Evolutionary conservation across 2,113 vertebrate species (phyloP).

Genomic region (Oxygymnocypris stewartii): DNA sequence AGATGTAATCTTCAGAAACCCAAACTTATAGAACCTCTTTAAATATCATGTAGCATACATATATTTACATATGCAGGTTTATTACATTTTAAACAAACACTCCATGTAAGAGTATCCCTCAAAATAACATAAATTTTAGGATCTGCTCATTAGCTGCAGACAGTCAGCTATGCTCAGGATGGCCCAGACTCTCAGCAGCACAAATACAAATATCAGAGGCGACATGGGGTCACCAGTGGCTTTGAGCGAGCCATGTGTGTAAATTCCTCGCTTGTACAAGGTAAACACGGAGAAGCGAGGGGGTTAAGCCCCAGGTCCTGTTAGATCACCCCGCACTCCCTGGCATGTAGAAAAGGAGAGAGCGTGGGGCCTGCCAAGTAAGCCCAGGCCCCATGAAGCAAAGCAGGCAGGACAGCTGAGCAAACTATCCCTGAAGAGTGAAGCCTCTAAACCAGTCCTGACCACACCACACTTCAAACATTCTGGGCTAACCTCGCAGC

Average conservation of each 20-base stretch:
- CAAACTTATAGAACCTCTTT: neutral
- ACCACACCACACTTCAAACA: constrained; percentile 53
- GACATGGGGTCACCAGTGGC: constrained; percentile 31
- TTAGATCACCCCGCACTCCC: constrained; percentile 44
- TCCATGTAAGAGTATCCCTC: neutral
- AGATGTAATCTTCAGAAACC: neutral
- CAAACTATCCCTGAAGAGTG: constrained; percentile 49
- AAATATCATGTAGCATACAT: neutral
- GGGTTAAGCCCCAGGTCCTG: constrained; percentile 47
- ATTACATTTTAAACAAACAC: neutral
- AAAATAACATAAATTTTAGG: neutral
- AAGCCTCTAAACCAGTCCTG: constrained; percentile 29
- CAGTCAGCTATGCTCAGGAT: constrained; percentile 8
- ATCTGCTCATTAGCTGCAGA: constrained; percentile 29
- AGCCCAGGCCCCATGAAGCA: constrained; percentile 46
- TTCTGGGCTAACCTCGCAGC: constrained; percentile 34
- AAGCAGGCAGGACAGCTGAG: constrained; percentile 57
- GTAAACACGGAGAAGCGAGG: constrained; percentile 51
- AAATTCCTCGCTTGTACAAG: constrained; percentile 47
- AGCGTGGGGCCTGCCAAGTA: constrained; percentile 22
- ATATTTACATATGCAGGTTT: neutral
- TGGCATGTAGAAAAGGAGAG: constrained; percentile 33
- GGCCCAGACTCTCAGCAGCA: constrained; percentile 19
- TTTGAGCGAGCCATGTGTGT: constrained; percentile 43
- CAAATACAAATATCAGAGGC: constrained; percentile 47